Evolutionary conservation across 2,113 vertebrate species (phyloP).

Genomic region (Sinocyclocheilus rhinocerous): DNA sequence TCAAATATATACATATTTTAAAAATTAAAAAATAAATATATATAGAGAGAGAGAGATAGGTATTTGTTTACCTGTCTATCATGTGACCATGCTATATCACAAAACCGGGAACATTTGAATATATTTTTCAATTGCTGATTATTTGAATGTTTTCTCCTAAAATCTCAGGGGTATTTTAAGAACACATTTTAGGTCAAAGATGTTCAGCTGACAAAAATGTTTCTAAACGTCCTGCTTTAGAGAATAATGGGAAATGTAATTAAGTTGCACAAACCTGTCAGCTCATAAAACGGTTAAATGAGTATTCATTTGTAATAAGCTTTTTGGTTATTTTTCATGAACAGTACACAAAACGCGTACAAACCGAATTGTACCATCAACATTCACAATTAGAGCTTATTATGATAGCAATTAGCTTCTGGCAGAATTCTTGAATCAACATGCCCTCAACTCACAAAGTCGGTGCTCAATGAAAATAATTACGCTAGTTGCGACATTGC

Average conservation of each 20-base stretch:
- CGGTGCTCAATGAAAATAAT: conserved; percentile 9
- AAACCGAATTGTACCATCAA: background rate
- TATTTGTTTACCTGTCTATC: background rate
- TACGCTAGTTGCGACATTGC: background rate
- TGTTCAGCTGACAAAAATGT: background rate
- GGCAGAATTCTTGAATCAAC: conserved; percentile 11
- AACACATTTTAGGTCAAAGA: background rate
- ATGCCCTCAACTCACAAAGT: conserved; percentile 3
- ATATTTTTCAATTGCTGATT: background rate
- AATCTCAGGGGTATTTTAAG: background rate
- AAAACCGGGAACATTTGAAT: background rate
- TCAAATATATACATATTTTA: background rate
- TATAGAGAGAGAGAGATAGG: no score
- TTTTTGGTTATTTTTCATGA: background rate
- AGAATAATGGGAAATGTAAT: background rate
- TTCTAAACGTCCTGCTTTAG: background rate
- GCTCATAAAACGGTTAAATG: background rate
- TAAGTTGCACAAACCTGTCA: background rate
- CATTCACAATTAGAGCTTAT: background rate
- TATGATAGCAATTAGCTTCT: conserved; percentile 10
- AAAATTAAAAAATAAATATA: background rate
- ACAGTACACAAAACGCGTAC: background rate
- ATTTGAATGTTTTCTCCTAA: background rate
- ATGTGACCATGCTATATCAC: background rate
- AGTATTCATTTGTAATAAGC: background rate